Evolutionary conservation across 2,113 vertebrate genomes (phyloP).

Genomic region (Otolemur garnettii): DNA sequence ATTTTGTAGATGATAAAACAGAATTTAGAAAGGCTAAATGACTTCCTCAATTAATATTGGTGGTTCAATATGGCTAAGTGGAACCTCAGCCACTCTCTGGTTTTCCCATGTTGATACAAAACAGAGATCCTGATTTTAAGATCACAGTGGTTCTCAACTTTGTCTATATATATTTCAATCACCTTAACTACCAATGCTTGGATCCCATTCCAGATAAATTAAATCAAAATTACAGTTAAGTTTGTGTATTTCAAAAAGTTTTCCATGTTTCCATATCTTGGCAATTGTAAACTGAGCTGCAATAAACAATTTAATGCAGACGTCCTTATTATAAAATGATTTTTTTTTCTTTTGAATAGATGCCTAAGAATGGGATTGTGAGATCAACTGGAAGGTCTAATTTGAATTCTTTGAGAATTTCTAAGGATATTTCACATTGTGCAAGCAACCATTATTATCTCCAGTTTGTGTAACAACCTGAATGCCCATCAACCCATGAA

Average conservation of each 20-base stretch:
- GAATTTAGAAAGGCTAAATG: neutral
- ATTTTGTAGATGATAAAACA: conserved; percentile 37
- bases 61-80: neutral
- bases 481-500: too few relatives aligned
- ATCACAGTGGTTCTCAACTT: neutral
- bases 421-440: too few relatives aligned
- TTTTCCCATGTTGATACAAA: conserved; percentile 31
- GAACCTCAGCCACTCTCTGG: neutral
- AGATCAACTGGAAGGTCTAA: too few relatives aligned
- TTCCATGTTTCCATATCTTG: neutral
- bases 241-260: neutral
- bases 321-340: too few relatives aligned
- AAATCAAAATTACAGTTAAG: neutral
- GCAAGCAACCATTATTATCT: too few relatives aligned
- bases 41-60: neutral
- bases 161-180: neutral
- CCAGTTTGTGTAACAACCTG: too few relatives aligned
- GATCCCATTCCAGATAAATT: neutral
- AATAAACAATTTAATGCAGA: too few relatives aligned
- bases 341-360: too few relatives aligned
- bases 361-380: too few relatives aligned
- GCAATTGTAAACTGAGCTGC: too few relatives aligned
- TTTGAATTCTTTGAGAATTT: too few relatives aligned
- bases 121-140: conserved; percentile 16
- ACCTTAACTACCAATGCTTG: neutral